phyloP scores from a whole-genome alignment of 2,113 vertebrate genomes.

The Anoura caudifer region DNA sequence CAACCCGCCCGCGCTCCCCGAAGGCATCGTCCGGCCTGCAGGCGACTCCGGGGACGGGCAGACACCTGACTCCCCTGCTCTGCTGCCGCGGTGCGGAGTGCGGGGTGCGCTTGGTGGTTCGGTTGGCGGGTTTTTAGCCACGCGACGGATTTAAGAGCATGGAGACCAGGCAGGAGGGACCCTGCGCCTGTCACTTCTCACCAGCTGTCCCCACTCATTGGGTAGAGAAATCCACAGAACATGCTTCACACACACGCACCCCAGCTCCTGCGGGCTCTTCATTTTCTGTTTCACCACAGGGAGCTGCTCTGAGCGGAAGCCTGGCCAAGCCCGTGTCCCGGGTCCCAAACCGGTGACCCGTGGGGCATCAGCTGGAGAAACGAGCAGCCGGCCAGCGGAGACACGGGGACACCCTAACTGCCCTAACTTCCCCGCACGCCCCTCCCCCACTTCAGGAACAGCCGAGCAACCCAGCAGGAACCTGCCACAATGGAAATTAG shows the following conservation, averaged over 20 bases:
- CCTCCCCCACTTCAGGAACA: background rate
- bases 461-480: background rate
- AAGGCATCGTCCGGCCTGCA: accelerated
- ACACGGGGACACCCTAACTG: accelerated
- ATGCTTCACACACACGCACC: background rate
- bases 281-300: background rate
- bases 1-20: accelerated
- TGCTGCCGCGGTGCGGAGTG: accelerated
- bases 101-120: background rate
- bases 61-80: accelerated
- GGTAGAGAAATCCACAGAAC: background rate
- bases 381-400: background rate
- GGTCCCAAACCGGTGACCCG: background rate
- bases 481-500: background rate
- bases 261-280: background rate
- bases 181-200: background rate
- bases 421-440: accelerated
- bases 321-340: accelerated
- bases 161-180: accelerated
- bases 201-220: accelerated
- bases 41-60: accelerated
- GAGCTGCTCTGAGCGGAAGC: background rate
- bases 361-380: background rate
- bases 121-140: background rate
- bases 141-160: accelerated